Base-by-base conservation (phyloP, 2,888 invertebrate species). In the Oxyscelio sp. region DNA sequence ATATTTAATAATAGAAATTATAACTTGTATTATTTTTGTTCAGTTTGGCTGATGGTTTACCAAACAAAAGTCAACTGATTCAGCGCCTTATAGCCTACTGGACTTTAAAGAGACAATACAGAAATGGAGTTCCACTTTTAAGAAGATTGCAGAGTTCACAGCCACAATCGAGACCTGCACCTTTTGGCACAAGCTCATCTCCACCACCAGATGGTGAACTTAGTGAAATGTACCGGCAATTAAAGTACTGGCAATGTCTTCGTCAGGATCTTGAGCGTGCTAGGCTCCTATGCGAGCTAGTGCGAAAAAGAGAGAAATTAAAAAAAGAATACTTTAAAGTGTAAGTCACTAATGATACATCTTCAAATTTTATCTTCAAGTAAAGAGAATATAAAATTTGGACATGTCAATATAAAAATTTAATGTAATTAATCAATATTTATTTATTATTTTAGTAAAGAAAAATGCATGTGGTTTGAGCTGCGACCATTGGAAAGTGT, bases 81-180 rank as follows among this genome's bases (percentile, higher is more conserved):
- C 97, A 97, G 92, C 95, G 98, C 2, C 95, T 99, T 13, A 96
- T 99, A 71, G 98, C 98, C 0, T 99, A 99, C 92, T 99, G 99
- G 99, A 99, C 98, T 3, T 95, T 99, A 50, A 99, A 99, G 94
- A 95, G 99, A 0, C 98, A 99, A 92, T 97, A 97, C 85, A 95
- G 99, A 61, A 99, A 99, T 92, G 99, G 99, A 0, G 99, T 99
- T 8, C 99, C 99, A 0, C 95, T 99, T 79, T 94, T 99, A 79
- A 94, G 99, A 50, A 95, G 99, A 5, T 94, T 98, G 27, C 98
- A 98, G 91, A 96, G 96, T 85, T 90, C 94, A 0, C 94, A 94
- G 85, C 93, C 92, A 4, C 94, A 94, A 59, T 92, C 94, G 0
- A 89, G 93, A 68, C 91, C 92, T 3, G 91, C 93, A 0, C 87